These are phyloP conservation scores for Muntiacus reevesi DNA, from an alignment of 2,113 vertebrate species.

Conservation along the genomic window DNA sequence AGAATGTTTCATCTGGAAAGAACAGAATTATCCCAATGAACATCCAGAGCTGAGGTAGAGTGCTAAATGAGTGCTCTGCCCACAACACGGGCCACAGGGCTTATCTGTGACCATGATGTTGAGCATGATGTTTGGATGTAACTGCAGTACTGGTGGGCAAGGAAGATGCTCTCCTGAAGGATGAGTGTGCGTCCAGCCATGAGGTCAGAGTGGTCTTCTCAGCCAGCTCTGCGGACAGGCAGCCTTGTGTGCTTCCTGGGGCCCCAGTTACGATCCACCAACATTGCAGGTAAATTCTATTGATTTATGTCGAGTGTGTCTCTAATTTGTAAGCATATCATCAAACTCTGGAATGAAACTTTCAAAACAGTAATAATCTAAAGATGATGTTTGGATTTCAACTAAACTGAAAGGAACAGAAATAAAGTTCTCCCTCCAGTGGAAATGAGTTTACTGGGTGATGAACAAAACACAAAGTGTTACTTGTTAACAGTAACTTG, in stretches of 20 bases:
- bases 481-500: neutral
- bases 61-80: neutral
- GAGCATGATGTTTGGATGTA: neutral
- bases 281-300: neutral
- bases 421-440: neutral
- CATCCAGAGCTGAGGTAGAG: neutral
- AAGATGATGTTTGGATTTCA: neutral
- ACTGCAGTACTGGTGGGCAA: neutral
- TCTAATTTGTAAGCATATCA: neutral
- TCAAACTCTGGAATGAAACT: neutral
- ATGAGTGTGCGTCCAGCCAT: rapidly evolving
- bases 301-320: neutral
- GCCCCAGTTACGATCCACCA: neutral
- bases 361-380: neutral
- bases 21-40: neutral
- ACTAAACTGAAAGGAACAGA: neutral
- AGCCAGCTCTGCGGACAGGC: neutral
- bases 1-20: neutral
- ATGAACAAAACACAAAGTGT: neutral
- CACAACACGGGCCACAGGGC: neutral
- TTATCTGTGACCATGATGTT: neutral
- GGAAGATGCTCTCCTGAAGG: neutral
- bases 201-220: neutral
- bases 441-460: neutral
- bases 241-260: neutral